Evolutionary conservation across 1,140 invertebrate genomes (phyloP).

Genomic region (Grapholita molesta): DNA sequence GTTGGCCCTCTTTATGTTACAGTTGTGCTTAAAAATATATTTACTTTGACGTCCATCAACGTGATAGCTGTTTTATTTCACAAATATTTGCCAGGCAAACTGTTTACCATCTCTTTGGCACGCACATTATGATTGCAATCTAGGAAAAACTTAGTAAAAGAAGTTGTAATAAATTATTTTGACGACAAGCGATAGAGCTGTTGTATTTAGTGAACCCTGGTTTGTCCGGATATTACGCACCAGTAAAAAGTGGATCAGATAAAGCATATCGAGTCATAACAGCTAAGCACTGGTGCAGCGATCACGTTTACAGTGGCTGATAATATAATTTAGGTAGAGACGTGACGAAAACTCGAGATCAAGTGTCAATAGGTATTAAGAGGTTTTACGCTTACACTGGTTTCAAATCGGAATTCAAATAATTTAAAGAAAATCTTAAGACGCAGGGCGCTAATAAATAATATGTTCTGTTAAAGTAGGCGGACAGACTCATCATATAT

Average conservation of each 20-base stretch:
- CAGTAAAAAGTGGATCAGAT: background rate
- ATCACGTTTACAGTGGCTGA: background rate
- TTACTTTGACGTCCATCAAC: background rate
- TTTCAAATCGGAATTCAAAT: too few species aligned
- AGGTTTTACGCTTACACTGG: too few species aligned
- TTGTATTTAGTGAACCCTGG: background rate
- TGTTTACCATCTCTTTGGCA: background rate
- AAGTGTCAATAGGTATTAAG: background rate
- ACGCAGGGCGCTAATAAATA: too few species aligned
- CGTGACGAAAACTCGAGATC: background rate
- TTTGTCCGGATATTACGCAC: background rate
- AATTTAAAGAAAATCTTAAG: too few species aligned
- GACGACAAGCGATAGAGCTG: background rate
- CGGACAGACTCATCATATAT: too few species aligned
- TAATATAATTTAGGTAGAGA: background rate
- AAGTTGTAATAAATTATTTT: background rate
- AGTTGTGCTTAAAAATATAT: constrained; percentile 8
- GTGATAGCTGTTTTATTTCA: background rate
- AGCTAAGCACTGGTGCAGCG: background rate
- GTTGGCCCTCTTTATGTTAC: background rate
- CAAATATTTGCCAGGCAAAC: constrained; percentile 4
- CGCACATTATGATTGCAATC: background rate
- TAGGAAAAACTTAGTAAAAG: background rate
- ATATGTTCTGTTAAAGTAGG: too few species aligned
- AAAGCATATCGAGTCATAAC: background rate